Evolutionary conservation across 2,113 vertebrate genomes (phyloP).

Genomic region (Aythya baeri): DNA sequence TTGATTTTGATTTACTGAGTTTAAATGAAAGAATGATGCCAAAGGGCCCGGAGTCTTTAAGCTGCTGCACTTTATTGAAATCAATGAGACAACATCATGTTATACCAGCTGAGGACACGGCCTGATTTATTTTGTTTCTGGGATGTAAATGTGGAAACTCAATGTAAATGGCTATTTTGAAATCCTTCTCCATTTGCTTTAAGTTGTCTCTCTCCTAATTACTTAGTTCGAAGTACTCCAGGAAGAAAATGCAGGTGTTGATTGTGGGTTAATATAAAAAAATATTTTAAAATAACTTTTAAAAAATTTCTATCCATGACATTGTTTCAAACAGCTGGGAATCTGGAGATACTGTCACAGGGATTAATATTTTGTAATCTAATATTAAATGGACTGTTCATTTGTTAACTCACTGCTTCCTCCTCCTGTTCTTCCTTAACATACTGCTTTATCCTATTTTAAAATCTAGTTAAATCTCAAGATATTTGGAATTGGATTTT

Average conservation of each 20-base stretch:
- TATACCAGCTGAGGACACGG: not conserved
- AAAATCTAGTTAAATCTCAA: not conserved
- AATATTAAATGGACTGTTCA: not conserved
- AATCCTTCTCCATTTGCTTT: not conserved
- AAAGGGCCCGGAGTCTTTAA: not conserved
- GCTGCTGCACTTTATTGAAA: not conserved
- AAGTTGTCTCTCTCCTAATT: not conserved
- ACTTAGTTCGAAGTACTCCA: not conserved
- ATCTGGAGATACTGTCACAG: not conserved
- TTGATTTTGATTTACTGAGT: constrained; percentile 13
- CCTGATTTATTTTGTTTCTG: not conserved
- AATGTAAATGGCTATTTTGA: not conserved
- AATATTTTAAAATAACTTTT: not conserved
- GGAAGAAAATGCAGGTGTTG: not conserved
- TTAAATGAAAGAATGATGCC: constrained; percentile 11
- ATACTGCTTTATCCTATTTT: not conserved
- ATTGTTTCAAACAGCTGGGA: not conserved
- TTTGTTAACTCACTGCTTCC: not conserved
- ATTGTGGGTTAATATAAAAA: not conserved
- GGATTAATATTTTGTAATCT: not conserved
- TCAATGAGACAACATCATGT: not conserved
- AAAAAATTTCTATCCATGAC: not conserved
- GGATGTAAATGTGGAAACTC: not conserved
- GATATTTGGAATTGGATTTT: not conserved
- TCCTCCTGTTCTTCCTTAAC: not conserved